Conservation (phyloP, 1,140 invertebrate genomes). For the Himalopsyche phryganea region DNA sequence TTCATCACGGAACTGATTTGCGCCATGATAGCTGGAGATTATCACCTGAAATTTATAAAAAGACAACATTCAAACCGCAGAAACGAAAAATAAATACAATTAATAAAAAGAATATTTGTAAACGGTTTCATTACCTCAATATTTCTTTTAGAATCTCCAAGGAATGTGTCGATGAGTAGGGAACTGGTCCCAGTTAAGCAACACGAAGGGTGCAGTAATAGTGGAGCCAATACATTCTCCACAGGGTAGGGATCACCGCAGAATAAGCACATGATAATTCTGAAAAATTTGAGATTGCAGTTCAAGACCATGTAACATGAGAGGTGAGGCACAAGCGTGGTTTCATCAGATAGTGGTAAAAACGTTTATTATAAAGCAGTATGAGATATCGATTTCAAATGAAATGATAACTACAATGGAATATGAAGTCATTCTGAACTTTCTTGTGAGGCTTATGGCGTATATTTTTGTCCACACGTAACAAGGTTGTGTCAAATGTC, state of each 20-base stretch:
- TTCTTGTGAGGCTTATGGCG: no score
- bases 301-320: not conserved
- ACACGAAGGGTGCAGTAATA: slow-evolving; percentile 84
- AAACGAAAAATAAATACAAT: not conserved
- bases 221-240: slow-evolving; percentile 83
- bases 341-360: no score
- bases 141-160: slow-evolving; percentile 83
- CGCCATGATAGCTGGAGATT: slow-evolving; percentile 92
- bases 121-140: slow-evolving; percentile 63
- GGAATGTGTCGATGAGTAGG: slow-evolving; percentile 85
- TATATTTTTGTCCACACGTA: no score
- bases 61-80: not conserved
- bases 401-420: no score
- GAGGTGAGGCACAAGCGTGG: no score
- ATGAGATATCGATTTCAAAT: no score
- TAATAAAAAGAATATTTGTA: not conserved
- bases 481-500: no score
- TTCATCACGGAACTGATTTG: slow-evolving; percentile 87
- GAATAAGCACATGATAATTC: slow-evolving; percentile 95
- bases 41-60: slow-evolving; percentile 58
- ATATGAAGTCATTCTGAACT: no score
- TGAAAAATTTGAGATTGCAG: slow-evolving; percentile 37
- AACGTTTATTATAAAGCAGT: no score
- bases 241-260: slow-evolving; percentile 93
- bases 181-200: slow-evolving; percentile 83